Evolutionary conservation across 64 coral and sea anemone genomes (phyloP), one percentile per base, ranked within the genome.

Genomic region (Dendronephthya gigantea): DNA sequence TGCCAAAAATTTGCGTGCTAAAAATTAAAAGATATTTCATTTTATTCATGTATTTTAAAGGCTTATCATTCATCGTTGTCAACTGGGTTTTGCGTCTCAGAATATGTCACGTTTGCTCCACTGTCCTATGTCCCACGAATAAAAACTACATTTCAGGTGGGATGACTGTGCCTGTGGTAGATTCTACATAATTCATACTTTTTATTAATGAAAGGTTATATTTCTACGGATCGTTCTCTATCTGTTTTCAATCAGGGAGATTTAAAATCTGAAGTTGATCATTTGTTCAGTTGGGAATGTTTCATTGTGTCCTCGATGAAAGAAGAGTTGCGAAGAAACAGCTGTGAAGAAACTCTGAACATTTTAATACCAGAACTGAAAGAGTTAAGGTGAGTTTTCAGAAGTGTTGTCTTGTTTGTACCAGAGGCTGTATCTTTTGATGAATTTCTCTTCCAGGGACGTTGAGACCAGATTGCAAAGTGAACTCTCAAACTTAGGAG

Each of bases 31-130:
- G 22, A 29, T 39, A 13, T 12, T 33, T 79, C 9, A 33, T 79
- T 2, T 79, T 39, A 33, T 2, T 19, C 10, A 36, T 79, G 13
- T 35, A 14, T 79, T 39, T 39, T 34, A 15, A 79, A 79, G 72
- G 72, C 72, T 16, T 79, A 39, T 79, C 72, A 79, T 35, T 79
- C 72, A 35, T 79, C 72, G 31, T 15, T 79, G 17, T 79, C 72
- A 3, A 79, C 72, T 79, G 72, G 72, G 0, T 79, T 36, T 79
- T 79, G 27, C 37, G 72, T 79, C 36, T 79, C 72, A 12, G 72
- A 79, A 33, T 79, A 36, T 30, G 72, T 79, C 2, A 36, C 72
- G 32, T 34, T 79, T 34, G 25, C 72, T 5, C 32, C 30, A 8
- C 10, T 34, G 72, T 35, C 72, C 0, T 34, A 79, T 79, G 15